Evolutionary conservation across 1,140 invertebrate genomes (phyloP), one percentile per base, ranked within the genome.

Genomic region (Telenomus remus): DNA sequence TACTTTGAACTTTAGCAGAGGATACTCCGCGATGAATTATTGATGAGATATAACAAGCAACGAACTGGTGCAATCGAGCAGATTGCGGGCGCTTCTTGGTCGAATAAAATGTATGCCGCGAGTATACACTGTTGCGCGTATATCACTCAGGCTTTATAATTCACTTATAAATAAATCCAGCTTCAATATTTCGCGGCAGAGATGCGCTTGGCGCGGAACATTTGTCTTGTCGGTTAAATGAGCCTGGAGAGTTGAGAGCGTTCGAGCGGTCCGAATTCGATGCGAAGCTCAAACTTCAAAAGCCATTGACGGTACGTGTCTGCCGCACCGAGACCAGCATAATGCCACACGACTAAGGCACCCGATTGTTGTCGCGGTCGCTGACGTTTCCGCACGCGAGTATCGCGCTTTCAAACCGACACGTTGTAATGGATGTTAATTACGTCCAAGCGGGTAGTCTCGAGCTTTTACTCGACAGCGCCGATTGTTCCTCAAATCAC

Each of bases 11-110:
- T 27, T 6, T 27, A 27, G 6, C 19, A 27, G 19, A 27, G 65
- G 60, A 70, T 70, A 69, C 61, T 60, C 16, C 16, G 44, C 56
- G 46, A 76, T 76, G 73, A 76, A 76, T 76, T 76, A 76, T 76
- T 70, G 66, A 76, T 70, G 73, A 76, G 61, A 55, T 70, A 61
- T 70, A 76, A 70, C 65, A 50, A 56, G 47, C 46, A 53, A 37
- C 43, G 64, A 64, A 48, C 53, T 57, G 60, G 54, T 48, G 61
- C 65, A 76, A 76, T 69, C 65, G 65, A 60, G 53, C 65, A 69
- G 73, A 70, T 76, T 65, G 73, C 55, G 35, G 47, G 51, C 12
- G 47, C 34, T 59, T 47, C 48, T 70, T 55, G 73, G 19, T 12
- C 43, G 61, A 70, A 65, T 60, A 61, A 76, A 76, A 57, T 51